Conservation (phyloP, 2,888 invertebrate species). For the Anorthoa munda region DNA sequence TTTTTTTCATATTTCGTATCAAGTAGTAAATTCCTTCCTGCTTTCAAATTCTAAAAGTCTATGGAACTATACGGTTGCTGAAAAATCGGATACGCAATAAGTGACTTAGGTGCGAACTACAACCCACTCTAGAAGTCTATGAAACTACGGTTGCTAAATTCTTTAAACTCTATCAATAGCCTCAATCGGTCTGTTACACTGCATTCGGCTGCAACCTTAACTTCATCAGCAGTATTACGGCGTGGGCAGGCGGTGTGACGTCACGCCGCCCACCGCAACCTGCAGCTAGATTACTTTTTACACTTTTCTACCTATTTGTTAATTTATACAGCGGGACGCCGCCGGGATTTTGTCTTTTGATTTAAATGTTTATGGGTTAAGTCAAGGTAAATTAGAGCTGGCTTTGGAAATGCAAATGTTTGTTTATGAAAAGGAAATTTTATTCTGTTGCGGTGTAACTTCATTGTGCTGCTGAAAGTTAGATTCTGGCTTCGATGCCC, state of each 20-base stretch:
- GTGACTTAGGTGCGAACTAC: neutral
- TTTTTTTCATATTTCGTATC: too few species aligned
- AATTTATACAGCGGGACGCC: slow-evolving; percentile 40
- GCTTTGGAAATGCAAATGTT: neutral
- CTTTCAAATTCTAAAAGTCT: too few species aligned
- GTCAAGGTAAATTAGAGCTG: neutral
- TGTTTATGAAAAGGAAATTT: neutral
- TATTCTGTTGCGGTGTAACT: neutral
- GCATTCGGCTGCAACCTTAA: slow-evolving; percentile 35
- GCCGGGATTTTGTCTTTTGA: slow-evolving; percentile 21
- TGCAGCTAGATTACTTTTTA: slow-evolving; percentile 68
- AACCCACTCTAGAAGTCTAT: neutral
- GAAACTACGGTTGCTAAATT: neutral
- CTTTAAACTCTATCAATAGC: neutral
- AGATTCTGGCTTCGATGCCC: too few species aligned
- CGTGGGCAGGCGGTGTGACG: slow-evolving; percentile 66
- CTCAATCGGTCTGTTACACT: neutral
- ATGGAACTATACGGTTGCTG: too few species aligned
- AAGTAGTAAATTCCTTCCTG: too few species aligned
- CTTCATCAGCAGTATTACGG: slow-evolving; percentile 23
- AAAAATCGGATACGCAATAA: too few species aligned
- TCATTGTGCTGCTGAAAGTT: neutral
- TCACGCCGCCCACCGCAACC: slow-evolving; percentile 68
- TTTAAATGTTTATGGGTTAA: slow-evolving; percentile 31
- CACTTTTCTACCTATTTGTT: slow-evolving; percentile 60